A percentile compares a stretch with the other conserved stretches of the same genome.
Conservation (phyloP, 2,797 vertebrate genomes). For the Otus scops region DNA sequence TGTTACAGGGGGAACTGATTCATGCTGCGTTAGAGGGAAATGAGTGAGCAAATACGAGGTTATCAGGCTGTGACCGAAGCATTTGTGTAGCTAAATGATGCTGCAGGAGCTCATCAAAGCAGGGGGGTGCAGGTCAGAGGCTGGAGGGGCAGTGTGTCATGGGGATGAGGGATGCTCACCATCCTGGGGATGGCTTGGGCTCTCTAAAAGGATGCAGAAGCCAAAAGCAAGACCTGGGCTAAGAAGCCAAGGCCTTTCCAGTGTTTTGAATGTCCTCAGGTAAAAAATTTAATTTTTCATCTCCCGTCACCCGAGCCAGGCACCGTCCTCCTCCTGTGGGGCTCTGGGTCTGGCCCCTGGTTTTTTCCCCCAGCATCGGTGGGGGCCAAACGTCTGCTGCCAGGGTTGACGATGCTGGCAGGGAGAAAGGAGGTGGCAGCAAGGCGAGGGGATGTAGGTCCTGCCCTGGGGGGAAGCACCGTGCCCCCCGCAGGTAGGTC, state of each 20-base stretch:
- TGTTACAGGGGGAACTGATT: neutral
- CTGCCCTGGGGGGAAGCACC: neutral
- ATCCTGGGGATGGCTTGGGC: neutral
- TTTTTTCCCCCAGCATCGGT: neutral
- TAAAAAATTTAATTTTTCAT: neutral
- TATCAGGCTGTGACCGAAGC: slow-evolving; percentile 29
- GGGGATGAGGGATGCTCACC: neutral
- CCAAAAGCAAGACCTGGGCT: neutral
- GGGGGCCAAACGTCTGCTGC: neutral
- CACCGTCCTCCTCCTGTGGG: neutral
- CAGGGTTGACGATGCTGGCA: neutral
- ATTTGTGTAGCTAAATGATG: slow-evolving; percentile 43
- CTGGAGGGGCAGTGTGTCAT: neutral
- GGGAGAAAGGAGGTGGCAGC: neutral
- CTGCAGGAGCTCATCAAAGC: slow-evolving; percentile 29
- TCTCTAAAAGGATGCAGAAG: neutral
- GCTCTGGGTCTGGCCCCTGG: neutral
- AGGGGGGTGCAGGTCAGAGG: neutral
- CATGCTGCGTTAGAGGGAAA: slow-evolving; percentile 25
- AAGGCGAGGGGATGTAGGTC: neutral
- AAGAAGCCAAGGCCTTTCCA: neutral
- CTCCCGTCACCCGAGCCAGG: fast-evolving
- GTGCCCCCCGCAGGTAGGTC: neutral
- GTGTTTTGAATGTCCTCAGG: neutral
- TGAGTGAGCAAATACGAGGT: slow-evolving; percentile 16